Conservation (phyloP, 2,113 vertebrate species). For the Anolis carolinensis region DNA sequence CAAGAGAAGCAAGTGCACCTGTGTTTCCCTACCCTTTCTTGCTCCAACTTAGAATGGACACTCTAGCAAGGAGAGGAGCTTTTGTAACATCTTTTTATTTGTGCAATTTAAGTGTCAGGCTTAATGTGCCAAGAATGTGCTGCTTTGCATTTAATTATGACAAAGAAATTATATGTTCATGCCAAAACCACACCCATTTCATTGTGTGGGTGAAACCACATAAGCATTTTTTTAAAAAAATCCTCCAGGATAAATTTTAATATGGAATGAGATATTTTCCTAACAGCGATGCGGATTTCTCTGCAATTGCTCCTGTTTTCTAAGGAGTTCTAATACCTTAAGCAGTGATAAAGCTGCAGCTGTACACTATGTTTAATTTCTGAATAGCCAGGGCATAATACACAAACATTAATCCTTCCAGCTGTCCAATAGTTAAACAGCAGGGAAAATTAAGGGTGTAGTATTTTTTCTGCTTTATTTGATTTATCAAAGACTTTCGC, state of each 20-base stretch:
- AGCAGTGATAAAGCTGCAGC: conserved; percentile 72
- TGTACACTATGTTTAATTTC: conserved; percentile 71
- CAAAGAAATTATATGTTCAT: not conserved
- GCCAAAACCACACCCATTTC: conserved; percentile 29
- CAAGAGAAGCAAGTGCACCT: not conserved
- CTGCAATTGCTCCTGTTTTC: conserved; percentile 63
- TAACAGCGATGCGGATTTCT: conserved; percentile 66
- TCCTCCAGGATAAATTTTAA: conserved; percentile 50
- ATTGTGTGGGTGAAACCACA: conserved; percentile 26
- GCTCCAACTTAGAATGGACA: conserved; percentile 6
- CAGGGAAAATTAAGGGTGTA: conserved; percentile 62
- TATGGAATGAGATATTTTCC: conserved; percentile 52
- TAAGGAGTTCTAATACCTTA: conserved; percentile 72
- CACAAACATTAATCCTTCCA: conserved; percentile 70
- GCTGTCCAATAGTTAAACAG: conserved; percentile 73
- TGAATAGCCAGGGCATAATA: conserved; percentile 62
- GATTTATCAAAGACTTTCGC: conserved; percentile 60
- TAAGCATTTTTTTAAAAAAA: conserved; percentile 19
- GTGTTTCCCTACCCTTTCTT: not conserved
- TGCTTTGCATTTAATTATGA: conserved; percentile 53
- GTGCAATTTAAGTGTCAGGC: not conserved
- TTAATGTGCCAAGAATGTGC: conserved; percentile 11
- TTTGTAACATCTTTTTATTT: conserved; percentile 15
- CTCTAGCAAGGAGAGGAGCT: conserved; percentile 9
- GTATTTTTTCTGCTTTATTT: conserved; percentile 61